Evolutionary conservation across 2,888 invertebrate genomes (phyloP).

Genomic region (Sinodicranocentrus sp.): DNA sequence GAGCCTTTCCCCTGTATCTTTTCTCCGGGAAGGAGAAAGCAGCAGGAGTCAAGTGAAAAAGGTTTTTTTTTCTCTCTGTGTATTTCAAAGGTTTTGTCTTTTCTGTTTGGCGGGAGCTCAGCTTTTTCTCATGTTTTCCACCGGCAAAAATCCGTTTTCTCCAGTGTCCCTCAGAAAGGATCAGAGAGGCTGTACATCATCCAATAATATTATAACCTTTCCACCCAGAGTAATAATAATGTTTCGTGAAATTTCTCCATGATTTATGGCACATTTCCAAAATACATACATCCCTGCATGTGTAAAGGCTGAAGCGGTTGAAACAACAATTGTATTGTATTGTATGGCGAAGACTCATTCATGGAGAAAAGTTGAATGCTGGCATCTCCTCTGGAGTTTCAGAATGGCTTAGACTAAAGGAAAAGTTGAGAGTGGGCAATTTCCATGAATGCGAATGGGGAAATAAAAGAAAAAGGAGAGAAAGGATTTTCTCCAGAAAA

Average conservation of each 20-base stretch:
- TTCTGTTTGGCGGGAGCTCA: constrained; percentile 11
- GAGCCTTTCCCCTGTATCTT: not conserved
- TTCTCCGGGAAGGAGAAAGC: not conserved
- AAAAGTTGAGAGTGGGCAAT: not conserved
- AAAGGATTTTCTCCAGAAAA: not conserved
- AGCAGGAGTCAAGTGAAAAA: constrained; percentile 31
- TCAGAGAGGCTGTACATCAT: constrained; percentile 39
- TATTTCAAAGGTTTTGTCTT: not conserved
- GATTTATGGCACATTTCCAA: constrained; percentile 57
- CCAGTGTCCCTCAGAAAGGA: constrained; percentile 26
- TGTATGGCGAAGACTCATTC: constrained; percentile 37
- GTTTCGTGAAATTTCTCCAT: constrained; percentile 33
- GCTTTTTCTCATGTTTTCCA: not conserved
- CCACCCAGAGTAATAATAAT: constrained; percentile 29
- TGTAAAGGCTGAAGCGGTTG: no score
- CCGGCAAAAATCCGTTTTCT: constrained; percentile 25
- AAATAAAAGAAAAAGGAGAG: not conserved
- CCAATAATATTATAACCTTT: constrained; percentile 33
- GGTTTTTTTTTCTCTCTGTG: not conserved
- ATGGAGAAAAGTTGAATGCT: constrained; percentile 34
- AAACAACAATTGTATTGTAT: not conserved
- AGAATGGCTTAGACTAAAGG: not conserved
- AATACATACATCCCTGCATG: not conserved
- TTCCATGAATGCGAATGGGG: not conserved
- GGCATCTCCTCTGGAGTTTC: no score